A percentile compares a stretch with the other conserved stretches of the same genome.
These are phyloP conservation scores for Xylota sylvarum DNA, from an alignment of 2,888 invertebrate genomes.

Conservation along the genomic window DNA sequence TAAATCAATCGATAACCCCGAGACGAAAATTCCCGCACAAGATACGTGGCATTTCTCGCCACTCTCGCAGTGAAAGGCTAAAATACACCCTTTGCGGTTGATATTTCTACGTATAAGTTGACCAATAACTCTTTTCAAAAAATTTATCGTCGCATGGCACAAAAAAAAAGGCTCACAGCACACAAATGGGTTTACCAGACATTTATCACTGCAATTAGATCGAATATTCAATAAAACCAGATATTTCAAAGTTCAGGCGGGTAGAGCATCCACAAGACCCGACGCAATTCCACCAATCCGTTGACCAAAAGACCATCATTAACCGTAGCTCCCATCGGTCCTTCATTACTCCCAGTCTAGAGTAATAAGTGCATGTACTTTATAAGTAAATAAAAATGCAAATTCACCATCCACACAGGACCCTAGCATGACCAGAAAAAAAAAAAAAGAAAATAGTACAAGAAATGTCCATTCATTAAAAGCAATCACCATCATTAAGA, in stretches of 20 bases:
- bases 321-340: conserved; percentile 18
- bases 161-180: too few relatives aligned
- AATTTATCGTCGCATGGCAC: too few relatives aligned
- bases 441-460: not conserved
- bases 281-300: conserved; percentile 38
- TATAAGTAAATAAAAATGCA: conserved; percentile 70
- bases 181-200: not conserved
- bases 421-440: conserved; percentile 12
- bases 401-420: conserved; percentile 35
- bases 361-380: conserved; percentile 37
- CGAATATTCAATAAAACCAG: conserved; percentile 36
- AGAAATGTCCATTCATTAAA: conserved; percentile 62
- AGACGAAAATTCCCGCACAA: too few relatives aligned
- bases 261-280: conserved; percentile 19
- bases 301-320: conserved; percentile 63
- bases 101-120: too few relatives aligned
- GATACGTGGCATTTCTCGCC: too few relatives aligned
- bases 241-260: conserved; percentile 20
- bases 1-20: too few relatives aligned
- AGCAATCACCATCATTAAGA: conserved; percentile 68
- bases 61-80: too few relatives aligned
- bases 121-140: too few relatives aligned
- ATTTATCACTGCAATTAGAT: conserved; percentile 26
- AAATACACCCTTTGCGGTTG: too few relatives aligned
- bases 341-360: conserved; percentile 2